phyloP scores from a whole-genome alignment of 2,888 invertebrate genomes.

The Melieria omissa region DNA sequence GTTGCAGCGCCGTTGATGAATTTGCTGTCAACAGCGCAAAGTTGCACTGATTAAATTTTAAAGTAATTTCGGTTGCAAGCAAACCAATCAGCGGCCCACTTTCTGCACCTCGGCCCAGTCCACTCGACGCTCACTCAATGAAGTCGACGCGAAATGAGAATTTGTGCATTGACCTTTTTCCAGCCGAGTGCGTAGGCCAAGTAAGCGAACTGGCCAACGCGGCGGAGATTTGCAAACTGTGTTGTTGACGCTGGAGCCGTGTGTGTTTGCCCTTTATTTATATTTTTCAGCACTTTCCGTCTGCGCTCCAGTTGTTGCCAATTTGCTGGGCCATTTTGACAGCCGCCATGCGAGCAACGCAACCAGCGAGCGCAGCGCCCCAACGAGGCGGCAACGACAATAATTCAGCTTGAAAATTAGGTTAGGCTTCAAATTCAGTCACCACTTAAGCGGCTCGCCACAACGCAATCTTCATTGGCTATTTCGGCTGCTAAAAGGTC shows the following conservation, averaged over 20 bases:
- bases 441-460: not conserved
- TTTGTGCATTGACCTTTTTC: constrained; percentile 35
- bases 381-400: not conserved
- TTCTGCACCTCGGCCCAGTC: no score
- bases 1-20: not conserved
- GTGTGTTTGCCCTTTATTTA: not conserved
- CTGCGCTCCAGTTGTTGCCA: not conserved
- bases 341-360: no score
- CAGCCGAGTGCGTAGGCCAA: constrained; percentile 17
- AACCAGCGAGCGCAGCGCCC: no score
- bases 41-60: no score
- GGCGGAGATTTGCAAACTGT: not conserved
- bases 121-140: no score
- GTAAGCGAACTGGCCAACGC: not conserved
- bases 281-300: no score
- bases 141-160: not conserved
- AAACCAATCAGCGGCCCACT: no score
- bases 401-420: constrained; percentile 8
- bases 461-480: not conserved
- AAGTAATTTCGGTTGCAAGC: no score
- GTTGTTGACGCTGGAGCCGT: not conserved
- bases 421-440: not conserved
- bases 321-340: no score
- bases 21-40: no score
- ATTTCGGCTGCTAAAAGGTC: not conserved